A percentile compares a stretch with the other conserved stretches of the same genome.
Conservation (phyloP, 1,140 invertebrate genomes). For the Camponotus pennsylvanicus region DNA sequence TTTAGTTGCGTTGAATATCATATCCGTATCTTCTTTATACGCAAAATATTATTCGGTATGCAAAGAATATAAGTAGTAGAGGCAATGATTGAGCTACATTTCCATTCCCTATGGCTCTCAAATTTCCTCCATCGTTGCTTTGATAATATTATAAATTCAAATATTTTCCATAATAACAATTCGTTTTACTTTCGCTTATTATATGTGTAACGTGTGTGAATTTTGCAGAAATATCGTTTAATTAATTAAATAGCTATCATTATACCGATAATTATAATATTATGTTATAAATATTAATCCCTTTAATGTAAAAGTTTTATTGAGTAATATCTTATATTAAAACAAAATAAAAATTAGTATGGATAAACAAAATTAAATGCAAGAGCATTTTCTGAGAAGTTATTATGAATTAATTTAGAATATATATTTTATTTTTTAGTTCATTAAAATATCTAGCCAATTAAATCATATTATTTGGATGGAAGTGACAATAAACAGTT, state of each 20-base stretch:
- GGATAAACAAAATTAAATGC: not conserved
- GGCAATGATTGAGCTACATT: not conserved
- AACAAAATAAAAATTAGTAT: not conserved
- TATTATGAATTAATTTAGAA: not conserved
- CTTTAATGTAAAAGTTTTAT: not conserved
- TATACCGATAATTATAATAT: not conserved
- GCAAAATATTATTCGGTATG: not conserved
- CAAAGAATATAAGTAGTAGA: not conserved
- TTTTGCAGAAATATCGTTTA: not conserved
- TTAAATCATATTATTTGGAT: constrained; percentile 2
- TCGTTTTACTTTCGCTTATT: not conserved
- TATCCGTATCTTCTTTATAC: not conserved
- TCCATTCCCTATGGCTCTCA: not conserved
- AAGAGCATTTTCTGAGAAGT: too few relatives aligned
- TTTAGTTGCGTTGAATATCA: not conserved
- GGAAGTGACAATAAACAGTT: not conserved
- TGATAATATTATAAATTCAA: not conserved
- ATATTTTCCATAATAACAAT: not conserved
- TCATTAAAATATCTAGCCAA: not conserved
- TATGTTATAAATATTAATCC: not conserved
- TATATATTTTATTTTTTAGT: not conserved
- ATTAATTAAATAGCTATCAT: constrained; percentile 1
- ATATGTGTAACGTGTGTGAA: not conserved
- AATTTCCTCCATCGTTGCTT: not conserved
- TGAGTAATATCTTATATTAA: not conserved